phyloP scores from a whole-genome alignment of 2,113 vertebrate genomes.

The Megaceryle maxima region DNA sequence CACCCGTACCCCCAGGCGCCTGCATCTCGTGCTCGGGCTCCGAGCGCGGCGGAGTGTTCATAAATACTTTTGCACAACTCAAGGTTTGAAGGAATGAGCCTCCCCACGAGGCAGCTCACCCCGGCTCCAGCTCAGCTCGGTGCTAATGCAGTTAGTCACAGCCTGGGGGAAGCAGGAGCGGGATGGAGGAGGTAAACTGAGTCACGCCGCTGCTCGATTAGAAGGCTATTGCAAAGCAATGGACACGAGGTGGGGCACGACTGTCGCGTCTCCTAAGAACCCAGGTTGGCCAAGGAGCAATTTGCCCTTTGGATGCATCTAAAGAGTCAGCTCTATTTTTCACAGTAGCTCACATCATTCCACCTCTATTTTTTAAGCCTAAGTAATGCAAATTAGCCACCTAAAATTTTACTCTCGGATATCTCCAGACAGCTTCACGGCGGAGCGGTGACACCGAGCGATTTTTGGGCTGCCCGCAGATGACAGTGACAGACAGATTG shows the following conservation, averaged over 20 bases:
- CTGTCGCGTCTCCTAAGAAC: not conserved
- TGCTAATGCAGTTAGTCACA: fast-evolving
- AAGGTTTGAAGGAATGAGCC: not conserved
- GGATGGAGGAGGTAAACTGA: not conserved
- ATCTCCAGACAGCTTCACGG: fast-evolving
- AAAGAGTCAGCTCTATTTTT: not conserved
- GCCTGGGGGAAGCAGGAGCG: not conserved
- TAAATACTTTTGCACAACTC: fast-evolving
- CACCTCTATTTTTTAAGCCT: not conserved
- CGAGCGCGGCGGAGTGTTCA: fast-evolving
- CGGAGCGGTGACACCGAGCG: fast-evolving
- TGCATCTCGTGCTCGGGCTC: not conserved
- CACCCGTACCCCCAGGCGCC: not conserved
- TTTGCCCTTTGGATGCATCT: not conserved
- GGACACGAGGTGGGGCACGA: fast-evolving
- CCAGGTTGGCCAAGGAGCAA: not conserved
- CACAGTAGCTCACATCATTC: not conserved
- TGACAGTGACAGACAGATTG: not conserved
- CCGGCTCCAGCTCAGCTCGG: not conserved
- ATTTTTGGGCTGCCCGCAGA: not conserved
- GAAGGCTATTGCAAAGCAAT: fast-evolving
- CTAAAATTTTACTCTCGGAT: not conserved
- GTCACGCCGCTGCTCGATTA: not conserved
- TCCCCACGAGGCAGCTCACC: not conserved
- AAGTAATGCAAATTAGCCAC: fast-evolving